Base-by-base conservation (phyloP, 2,113 vertebrate genomes). In the Aspidoscelis tigris region DNA sequence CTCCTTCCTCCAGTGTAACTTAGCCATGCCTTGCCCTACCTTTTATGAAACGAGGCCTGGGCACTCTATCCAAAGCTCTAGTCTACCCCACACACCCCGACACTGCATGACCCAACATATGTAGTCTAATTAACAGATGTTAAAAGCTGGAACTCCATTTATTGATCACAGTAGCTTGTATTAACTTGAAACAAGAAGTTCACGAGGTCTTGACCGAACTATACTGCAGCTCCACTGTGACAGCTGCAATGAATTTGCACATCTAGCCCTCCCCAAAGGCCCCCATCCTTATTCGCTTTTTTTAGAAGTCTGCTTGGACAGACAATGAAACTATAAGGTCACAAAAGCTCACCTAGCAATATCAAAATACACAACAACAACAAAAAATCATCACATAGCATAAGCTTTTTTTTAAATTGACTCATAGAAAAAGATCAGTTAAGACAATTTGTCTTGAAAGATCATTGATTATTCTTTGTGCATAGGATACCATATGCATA, bases 141-240 rank as follows among this genome's bases (percentile, higher is more conserved):
- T 61, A 88, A 87, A 88, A 90, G 91, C 84, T 94, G 88, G 88
- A 92, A 89, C 90, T 95, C 87, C 83, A 2, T 89, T 93, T 92
- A 93, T 85, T 92, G 91, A 94, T 93, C 93, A 92, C 89, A 90
- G 81, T 93, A 92, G 90, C 90, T 86, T 85, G 92, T 91, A 95
- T 95, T 93, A 94, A 92, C 88, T 90, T 43, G 87, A 95, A 94
- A 93, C 90, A 93, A 91, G 92, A 89, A 91, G 94, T 92, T 92
- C 93, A 95, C 90, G 93, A 90, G 93, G 91, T 93, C 93, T 91
- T 93, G 93, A 92, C 93, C 89, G 92, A 91, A 93, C 91, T 86
- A 88, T 80, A 87, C 68, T 84, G 87, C 86, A 91, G 87, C 86
- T 76, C 84, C 89, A 87, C 90, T 89, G 88, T 92, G 90, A 92